Base-by-base conservation (phyloP, 2,797 vertebrate species). In the Rhinoraja longicauda region DNA sequence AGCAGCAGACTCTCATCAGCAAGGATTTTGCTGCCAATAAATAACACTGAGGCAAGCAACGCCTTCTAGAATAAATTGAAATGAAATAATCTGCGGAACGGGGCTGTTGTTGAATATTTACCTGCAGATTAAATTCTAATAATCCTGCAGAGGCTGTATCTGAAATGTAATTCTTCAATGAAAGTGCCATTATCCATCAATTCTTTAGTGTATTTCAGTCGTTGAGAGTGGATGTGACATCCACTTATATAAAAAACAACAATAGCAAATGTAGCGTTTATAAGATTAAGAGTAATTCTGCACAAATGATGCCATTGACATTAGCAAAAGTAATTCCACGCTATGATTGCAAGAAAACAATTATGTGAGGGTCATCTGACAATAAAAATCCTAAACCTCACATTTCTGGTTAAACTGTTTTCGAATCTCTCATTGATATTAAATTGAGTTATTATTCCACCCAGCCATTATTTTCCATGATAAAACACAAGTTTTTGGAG, bases 31-130 rank as follows among this genome's bases (percentile, higher is more conserved):
- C 70, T 92, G 70, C 21, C 90, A 75, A 92, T 39, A 92, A 75
- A 75, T 73, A 92, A 6, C 10, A 70, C 17, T 19, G 39, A 91
- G 88, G 88, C 36, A 29, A 21, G 45, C 10, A 13, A 24, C 26
- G 92, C 26, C 70, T 92, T 92, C 45, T 26, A 73, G 24, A 75
- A 73, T 75, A 92, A 75, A 45, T 75, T 92, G 73, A 92, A 92
- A 92, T 92, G 39, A 92, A 72, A 92, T 88, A 88, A 67, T 57
- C 39, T 57, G 29, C 1, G 75, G 8, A 72, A 45, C 90, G 29
- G 70, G 15, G 90, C 72, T 73, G 45, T 45, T 92, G 90, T 73
- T 45, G 67, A 53, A 70, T 53, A 53, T 72, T 57, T 26, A 70
- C 36, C 67, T 73, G 70, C 90, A 92, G 90, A 75, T 92, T 75